phyloP scores from a whole-genome alignment of 2,797 vertebrate species.

The Chaunax sp. region DNA sequence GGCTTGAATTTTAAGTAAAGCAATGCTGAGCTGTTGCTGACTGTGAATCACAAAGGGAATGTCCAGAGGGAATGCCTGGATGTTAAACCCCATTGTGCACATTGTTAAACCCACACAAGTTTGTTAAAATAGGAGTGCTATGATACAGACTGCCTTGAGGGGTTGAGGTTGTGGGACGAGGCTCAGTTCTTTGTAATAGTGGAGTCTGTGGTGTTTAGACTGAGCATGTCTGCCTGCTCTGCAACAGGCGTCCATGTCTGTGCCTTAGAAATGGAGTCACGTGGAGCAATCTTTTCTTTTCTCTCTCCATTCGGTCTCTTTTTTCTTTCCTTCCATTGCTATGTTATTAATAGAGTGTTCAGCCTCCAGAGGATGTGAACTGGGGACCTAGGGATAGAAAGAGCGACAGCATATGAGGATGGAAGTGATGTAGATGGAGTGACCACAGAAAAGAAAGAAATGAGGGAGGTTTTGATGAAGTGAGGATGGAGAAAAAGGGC shows the following conservation, averaged over 20 bases:
- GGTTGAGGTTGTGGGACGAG: constrained; percentile 58
- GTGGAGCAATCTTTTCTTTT: constrained; percentile 29
- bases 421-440: constrained; percentile 34
- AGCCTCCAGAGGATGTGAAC: constrained; percentile 59
- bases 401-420: constrained; percentile 32
- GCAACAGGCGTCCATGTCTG: constrained; percentile 61
- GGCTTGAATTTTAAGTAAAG: constrained; percentile 53
- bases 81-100: constrained; percentile 70
- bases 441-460: constrained; percentile 31
- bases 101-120: constrained; percentile 74
- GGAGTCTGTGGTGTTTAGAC: constrained; percentile 53
- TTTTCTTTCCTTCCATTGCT: constrained; percentile 36
- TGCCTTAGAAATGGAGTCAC: constrained; percentile 27
- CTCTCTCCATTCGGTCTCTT: constrained; percentile 8
- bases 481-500: constrained; percentile 29
- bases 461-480: constrained; percentile 30
- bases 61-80: constrained; percentile 68
- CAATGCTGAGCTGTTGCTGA: constrained; percentile 46
- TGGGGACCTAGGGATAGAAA: constrained; percentile 26
- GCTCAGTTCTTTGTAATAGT: constrained; percentile 63
- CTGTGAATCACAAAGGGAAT: constrained; percentile 56
- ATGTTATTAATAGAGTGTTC: constrained; percentile 71
- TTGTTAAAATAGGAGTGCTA: constrained; percentile 69
- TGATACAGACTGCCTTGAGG: constrained; percentile 64
- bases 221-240: constrained; percentile 51